Evolutionary conservation across 2,888 invertebrate genomes (phyloP).

Genomic region (Trisateles emortualis): DNA sequence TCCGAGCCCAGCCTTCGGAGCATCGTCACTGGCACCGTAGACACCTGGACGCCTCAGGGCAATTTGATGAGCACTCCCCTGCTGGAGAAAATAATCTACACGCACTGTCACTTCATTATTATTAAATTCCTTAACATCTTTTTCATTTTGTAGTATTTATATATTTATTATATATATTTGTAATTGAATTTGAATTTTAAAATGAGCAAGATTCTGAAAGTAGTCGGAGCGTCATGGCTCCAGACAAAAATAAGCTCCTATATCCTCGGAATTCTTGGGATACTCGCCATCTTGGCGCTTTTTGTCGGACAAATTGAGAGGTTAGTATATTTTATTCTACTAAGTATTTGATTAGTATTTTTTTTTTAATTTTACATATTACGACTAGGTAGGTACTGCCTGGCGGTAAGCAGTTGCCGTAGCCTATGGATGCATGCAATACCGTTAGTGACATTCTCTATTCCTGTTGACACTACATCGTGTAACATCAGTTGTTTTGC

Average conservation of each 20-base stretch:
- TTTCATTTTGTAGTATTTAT: conserved; percentile 79
- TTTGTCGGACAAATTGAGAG: conserved; percentile 90
- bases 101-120: conserved; percentile 86
- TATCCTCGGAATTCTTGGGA: conserved; percentile 89
- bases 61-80: conserved; percentile 81
- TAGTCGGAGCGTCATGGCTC: conserved; percentile 92
- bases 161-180: conserved; percentile 43
- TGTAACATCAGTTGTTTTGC: too few species aligned
- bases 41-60: conserved; percentile 57
- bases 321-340: conserved; percentile 68
- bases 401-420: too few species aligned
- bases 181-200: conserved; percentile 42
- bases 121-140: conserved; percentile 85
- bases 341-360: too few species aligned
- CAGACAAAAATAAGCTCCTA: conserved; percentile 92
- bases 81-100: conserved; percentile 79
- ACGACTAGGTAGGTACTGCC: too few species aligned
- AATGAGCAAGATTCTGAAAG: conserved; percentile 90
- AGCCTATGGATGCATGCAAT: too few species aligned
- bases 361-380: too few species aligned
- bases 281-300: conserved; percentile 89
- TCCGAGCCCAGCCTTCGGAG: conserved; percentile 63
- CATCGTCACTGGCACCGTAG: conserved; percentile 64
- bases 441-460: too few species aligned
- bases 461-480: too few species aligned